Conservation (phyloP, 2,888 invertebrate genomes). For the Acanthosepion lycidas region DNA sequence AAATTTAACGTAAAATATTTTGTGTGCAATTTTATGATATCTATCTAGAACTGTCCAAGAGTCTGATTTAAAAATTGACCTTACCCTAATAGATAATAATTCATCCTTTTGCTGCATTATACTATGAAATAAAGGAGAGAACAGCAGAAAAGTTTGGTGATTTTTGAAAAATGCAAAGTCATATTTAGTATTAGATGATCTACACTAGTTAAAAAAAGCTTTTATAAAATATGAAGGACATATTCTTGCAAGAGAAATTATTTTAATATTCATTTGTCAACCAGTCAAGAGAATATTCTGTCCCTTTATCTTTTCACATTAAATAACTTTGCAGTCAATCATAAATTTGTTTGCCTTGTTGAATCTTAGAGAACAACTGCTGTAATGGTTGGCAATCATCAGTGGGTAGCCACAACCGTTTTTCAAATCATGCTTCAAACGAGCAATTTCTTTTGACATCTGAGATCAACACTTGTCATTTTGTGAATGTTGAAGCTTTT, state of each 20-base stretch:
- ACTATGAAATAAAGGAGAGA: too few relatives aligned
- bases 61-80: too few relatives aligned
- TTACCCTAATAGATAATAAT: too few relatives aligned
- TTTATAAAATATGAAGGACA: not conserved
- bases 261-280: not conserved
- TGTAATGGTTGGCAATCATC: not conserved
- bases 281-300: not conserved
- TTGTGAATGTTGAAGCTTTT: not conserved
- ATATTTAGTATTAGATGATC: not conserved
- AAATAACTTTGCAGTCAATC: constrained; percentile 1
- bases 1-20: too few relatives aligned
- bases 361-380: not conserved
- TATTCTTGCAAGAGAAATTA: not conserved
- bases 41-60: too few relatives aligned
- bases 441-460: constrained; percentile 1
- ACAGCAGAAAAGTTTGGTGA: not conserved
- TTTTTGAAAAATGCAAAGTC: not conserved
- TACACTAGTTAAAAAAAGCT: not conserved
- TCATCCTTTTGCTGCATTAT: too few relatives aligned
- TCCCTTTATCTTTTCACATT: not conserved
- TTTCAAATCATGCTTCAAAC: constrained; percentile 6
- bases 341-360: not conserved
- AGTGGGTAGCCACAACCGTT: not conserved
- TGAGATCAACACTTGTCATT: not conserved
- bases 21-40: too few relatives aligned